These are phyloP conservation scores for Conchocele bisecta DNA, from an alignment of 2,888 invertebrate genomes.

Conservation along the genomic window DNA sequence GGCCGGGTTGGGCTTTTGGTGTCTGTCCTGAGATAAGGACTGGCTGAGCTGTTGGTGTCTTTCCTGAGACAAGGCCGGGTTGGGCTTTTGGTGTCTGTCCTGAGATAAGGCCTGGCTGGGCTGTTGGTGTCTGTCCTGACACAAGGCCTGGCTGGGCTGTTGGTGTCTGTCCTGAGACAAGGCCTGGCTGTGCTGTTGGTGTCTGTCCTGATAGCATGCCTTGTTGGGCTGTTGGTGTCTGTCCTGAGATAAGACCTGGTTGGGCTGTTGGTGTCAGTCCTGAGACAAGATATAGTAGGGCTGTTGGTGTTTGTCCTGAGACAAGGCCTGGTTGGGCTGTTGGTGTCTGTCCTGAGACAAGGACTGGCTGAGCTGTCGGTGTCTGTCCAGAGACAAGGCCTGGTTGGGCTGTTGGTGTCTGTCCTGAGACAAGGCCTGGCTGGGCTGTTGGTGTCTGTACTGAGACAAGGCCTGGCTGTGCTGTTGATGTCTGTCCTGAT, in stretches of 20 bases:
- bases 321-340: not conserved
- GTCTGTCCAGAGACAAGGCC: slow-evolving; percentile 2
- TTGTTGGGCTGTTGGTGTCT: not conserved
- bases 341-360: slow-evolving; percentile 1
- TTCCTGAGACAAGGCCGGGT: too few relatives aligned
- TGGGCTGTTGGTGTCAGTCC: not conserved
- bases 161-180: too few relatives aligned
- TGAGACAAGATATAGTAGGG: not conserved
- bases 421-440: slow-evolving; percentile 2
- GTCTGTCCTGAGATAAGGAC: too few relatives aligned
- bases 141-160: too few relatives aligned
- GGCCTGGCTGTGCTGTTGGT: too few relatives aligned
- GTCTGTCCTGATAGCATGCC: not conserved
- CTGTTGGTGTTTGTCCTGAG: not conserved
- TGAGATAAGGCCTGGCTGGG: too few relatives aligned
- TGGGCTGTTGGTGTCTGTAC: slow-evolving; percentile 2
- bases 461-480: not conserved
- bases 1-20: too few relatives aligned
- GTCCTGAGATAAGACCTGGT: not conserved
- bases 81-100: too few relatives aligned
- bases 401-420: slow-evolving; percentile 1
- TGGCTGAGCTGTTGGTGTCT: too few relatives aligned
- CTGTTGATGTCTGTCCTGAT: not conserved
- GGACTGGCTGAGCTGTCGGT: not conserved
- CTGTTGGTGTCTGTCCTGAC: too few relatives aligned